Evolutionary conservation across 2,888 invertebrate species (phyloP), one percentile per base, ranked within the genome.

Genomic region (Epinotia demarniana): DNA sequence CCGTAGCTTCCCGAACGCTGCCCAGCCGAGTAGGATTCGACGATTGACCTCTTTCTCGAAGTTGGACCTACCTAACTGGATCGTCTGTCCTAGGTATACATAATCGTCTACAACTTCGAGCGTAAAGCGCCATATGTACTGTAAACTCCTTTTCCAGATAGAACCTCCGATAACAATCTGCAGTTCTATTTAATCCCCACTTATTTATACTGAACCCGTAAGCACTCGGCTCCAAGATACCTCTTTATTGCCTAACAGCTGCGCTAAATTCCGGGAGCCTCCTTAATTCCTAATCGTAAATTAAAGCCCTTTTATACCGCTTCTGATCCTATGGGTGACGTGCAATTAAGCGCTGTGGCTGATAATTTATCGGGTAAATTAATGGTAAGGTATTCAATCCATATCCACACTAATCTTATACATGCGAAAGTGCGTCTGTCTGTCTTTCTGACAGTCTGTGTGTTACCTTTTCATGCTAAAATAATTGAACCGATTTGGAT

Each of bases 151-250:
- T 60, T 61, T 5, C n/a, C n/a, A 58, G 23, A 39, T 39, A 19
- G 33, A 67, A 16, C 13, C 19, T 57, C n/a, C 43, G 73, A 57
- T 66, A 67, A 57, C 62, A 74, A 69, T 74, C 63, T 19, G 23
- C 62, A 57, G 49, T 64, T 70, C 58, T 58, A 53, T 75, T 75
- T 66, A 75, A 75, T 75, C 69, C 70, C 75, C 49, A 75, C 64
- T 75, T 75, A 75, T 70, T 75, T 75, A 74, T 69, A 75, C 70
- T 53, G 70, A 75, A 70, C 75, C 70, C 62, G 39, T 75, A 75
- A 75, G 68, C 67, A n/a, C 68, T 63, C 27, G 63, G 70, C 63
- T 58, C 69, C 49, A 19, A 33, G n/a, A 66, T 57, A 72, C 66
- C 72, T 73, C 61, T 73, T 73, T 64, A 61, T 66, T 49, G 58